Percentiles rank a stretch among this genome's conserved stretches.
Evolutionary conservation across 2,113 vertebrate genomes (phyloP).

Genomic region (Eulemur rufifrons): DNA sequence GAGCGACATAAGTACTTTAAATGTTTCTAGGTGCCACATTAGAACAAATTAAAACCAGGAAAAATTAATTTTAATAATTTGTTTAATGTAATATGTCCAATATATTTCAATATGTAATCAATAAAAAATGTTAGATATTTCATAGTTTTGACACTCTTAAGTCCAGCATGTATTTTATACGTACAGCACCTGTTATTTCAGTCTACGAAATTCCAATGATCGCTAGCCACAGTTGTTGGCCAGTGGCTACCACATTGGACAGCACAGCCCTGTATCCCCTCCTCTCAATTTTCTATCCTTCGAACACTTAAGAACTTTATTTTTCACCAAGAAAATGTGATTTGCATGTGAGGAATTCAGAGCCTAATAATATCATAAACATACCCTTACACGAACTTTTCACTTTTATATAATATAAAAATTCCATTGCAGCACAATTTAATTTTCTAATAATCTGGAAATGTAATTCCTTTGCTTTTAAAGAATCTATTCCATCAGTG

Average conservation of each 20-base stretch:
- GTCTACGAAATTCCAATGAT: background rate
- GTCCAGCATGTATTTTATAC: background rate
- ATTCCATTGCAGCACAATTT: background rate
- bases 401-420: background rate
- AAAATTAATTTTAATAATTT: background rate
- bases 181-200: background rate
- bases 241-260: background rate
- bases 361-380: background rate
- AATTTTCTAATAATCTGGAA: background rate
- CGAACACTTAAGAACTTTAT: background rate
- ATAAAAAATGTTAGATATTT: background rate
- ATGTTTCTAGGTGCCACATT: background rate
- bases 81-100: background rate
- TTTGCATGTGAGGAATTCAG: background rate
- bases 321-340: background rate
- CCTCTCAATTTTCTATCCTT: background rate
- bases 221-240: background rate
- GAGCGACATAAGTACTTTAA: background rate
- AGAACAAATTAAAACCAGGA: background rate
- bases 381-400: background rate
- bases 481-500: constrained; percentile 84
- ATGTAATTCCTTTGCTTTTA: background rate
- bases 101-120: background rate
- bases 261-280: background rate
- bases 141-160: background rate